A percentile compares a stretch with the other conserved stretches of the same genome.
phyloP scores from a whole-genome alignment of 2,888 invertebrate genomes.

The Agrotis exclamationis region DNA sequence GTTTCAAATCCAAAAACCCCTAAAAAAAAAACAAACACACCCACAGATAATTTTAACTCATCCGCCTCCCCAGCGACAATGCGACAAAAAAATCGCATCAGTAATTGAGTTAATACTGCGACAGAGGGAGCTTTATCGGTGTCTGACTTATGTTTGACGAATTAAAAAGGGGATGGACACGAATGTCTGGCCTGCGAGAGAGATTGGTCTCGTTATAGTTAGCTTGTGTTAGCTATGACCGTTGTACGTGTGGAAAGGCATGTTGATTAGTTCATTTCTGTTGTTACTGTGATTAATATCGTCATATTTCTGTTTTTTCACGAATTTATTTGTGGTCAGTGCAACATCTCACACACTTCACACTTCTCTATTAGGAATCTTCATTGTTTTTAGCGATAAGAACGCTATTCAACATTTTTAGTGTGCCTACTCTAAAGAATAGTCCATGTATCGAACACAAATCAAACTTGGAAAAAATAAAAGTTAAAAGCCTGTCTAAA shows the following conservation, averaged over 20 bases:
- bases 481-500: too few species aligned
- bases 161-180: slow-evolving; percentile 83
- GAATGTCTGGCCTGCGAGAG: slow-evolving; percentile 48
- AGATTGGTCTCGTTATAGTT: slow-evolving; percentile 44
- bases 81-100: slow-evolving; percentile 67
- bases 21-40: slow-evolving; percentile 19
- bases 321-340: too few species aligned
- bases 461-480: too few species aligned
- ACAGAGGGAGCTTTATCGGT: slow-evolving; percentile 73
- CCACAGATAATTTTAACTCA: slow-evolving; percentile 49
- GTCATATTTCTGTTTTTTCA: too few species aligned
- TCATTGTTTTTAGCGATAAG: too few species aligned
- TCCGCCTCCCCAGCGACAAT: slow-evolving; percentile 56
- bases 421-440: too few species aligned
- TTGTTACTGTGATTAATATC: not conserved
- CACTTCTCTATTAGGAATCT: too few species aligned
- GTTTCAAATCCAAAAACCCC: not conserved
- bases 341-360: too few species aligned
- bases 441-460: too few species aligned
- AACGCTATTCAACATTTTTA: too few species aligned
- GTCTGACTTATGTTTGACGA: slow-evolving; percentile 83
- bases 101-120: slow-evolving; percentile 81
- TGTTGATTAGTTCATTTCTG: slow-evolving; percentile 15
- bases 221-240: slow-evolving; percentile 17
- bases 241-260: slow-evolving; percentile 17